Conservation (phyloP, 2,113 vertebrate genomes). For the Abramis brama region DNA sequence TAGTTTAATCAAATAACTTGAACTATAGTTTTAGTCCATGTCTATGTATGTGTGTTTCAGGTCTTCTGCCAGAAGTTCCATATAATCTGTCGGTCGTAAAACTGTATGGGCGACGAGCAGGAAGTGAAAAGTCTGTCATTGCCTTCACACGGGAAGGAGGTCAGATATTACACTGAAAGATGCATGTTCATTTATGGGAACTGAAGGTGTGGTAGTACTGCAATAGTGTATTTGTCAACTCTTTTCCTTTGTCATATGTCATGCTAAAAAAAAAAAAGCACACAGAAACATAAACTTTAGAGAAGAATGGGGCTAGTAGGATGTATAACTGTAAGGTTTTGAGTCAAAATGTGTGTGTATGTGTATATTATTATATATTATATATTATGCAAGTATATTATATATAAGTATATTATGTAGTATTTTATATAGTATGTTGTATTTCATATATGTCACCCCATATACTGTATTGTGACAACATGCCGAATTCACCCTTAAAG, state of each 20-base stretch:
- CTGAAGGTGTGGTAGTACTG: background rate
- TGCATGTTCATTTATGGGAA: background rate
- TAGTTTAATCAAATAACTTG: background rate
- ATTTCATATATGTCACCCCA: background rate
- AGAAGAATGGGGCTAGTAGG: background rate
- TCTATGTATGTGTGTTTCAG: slow-evolving; percentile 51
- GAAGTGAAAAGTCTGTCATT: slow-evolving; percentile 16
- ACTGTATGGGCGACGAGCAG: slow-evolving; percentile 44
- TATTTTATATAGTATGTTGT: background rate
- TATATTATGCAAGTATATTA: no score
- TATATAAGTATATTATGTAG: background rate
- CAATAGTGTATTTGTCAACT: background rate
- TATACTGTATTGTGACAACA: background rate
- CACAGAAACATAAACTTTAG: background rate
- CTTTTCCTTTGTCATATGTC: background rate
- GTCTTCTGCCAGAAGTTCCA: slow-evolving; percentile 63
- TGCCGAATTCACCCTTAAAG: background rate
- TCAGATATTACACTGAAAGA: slow-evolving; percentile 42
- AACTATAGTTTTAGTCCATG: background rate
- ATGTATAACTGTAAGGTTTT: no score
- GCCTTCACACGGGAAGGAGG: slow-evolving; percentile 72
- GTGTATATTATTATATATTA: no score
- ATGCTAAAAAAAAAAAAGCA: background rate
- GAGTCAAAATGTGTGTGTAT: no score
- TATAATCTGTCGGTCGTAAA: slow-evolving; percentile 68